Evolutionary conservation across 2,888 invertebrate genomes (phyloP).

Genomic region (Adelphocoris suturalis): DNA sequence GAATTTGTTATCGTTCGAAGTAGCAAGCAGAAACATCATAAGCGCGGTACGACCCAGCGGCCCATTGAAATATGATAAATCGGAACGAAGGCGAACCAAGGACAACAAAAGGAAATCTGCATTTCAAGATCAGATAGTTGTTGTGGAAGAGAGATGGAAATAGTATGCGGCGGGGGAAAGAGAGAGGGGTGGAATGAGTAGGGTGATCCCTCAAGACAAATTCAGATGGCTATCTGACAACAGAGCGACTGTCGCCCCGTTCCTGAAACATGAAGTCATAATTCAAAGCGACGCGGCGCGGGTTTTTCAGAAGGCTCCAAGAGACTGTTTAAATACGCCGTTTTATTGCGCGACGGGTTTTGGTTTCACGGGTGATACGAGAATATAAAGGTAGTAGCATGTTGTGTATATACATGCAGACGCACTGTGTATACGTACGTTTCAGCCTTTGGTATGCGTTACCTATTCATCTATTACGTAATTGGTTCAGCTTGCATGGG

Average conservation of each 20-base stretch:
- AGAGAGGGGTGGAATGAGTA: not conserved
- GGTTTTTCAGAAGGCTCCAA: not conserved
- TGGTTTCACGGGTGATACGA: no score
- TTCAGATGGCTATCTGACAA: slow-evolving; percentile 32
- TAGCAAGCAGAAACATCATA: slow-evolving; percentile 1
- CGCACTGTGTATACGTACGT: no score
- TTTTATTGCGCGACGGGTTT: no score
- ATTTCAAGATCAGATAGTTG: slow-evolving; percentile 39
- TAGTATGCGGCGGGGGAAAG: not conserved
- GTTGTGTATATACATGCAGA: no score
- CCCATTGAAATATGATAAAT: slow-evolving; percentile 23
- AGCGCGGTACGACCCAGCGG: not conserved
- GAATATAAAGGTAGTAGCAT: no score
- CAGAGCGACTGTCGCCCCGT: slow-evolving; percentile 32
- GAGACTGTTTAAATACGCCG: no score
- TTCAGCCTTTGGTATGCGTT: no score
- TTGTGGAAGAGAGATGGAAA: not conserved
- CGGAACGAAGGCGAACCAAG: slow-evolving; percentile 28
- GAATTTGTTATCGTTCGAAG: not conserved
- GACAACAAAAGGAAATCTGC: slow-evolving; percentile 31
- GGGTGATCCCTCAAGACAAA: slow-evolving; percentile 24
- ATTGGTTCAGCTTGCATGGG: no score
- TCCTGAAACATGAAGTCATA: slow-evolving; percentile 36
- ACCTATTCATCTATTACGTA: no score
- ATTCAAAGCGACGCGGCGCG: not conserved